Conservation (phyloP, 2,113 vertebrate genomes). For the Amazona vittata region DNA sequence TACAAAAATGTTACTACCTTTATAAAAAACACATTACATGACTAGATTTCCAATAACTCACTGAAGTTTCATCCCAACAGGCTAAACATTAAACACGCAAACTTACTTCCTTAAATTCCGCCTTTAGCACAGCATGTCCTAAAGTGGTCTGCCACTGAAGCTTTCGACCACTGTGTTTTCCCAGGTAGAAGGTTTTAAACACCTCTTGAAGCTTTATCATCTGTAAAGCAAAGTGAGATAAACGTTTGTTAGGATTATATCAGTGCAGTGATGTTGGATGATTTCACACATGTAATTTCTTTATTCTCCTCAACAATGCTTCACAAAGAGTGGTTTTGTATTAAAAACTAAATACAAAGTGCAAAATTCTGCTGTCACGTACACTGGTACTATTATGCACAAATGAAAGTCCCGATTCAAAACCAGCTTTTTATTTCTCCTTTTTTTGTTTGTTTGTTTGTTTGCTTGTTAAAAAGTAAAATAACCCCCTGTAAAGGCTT, state of each 20-base stretch:
- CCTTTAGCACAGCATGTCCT: slow-evolving; percentile 82
- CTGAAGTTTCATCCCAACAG: not conserved
- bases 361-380: not conserved
- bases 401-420: not conserved
- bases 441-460: not conserved
- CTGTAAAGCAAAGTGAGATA: slow-evolving; percentile 45
- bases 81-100: not conserved
- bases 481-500: not conserved
- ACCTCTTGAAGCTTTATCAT: slow-evolving; percentile 86
- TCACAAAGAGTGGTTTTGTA: not conserved
- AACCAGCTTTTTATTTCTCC: not conserved
- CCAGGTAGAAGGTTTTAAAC: slow-evolving; percentile 84
- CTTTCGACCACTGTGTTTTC: slow-evolving; percentile 84
- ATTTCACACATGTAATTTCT: not conserved
- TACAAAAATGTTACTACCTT: not conserved
- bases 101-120: slow-evolving; percentile 81
- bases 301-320: not conserved
- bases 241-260: not conserved
- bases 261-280: not conserved
- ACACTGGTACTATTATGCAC: not conserved
- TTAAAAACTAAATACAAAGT: not conserved
- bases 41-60: not conserved
- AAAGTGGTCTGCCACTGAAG: slow-evolving; percentile 85
- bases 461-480: not conserved
- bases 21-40: not conserved